Percentiles rank a stretch among this genome's conserved stretches.
Evolutionary conservation across 2,113 vertebrate species (phyloP).

Genomic region (Istiophorus platypterus): DNA sequence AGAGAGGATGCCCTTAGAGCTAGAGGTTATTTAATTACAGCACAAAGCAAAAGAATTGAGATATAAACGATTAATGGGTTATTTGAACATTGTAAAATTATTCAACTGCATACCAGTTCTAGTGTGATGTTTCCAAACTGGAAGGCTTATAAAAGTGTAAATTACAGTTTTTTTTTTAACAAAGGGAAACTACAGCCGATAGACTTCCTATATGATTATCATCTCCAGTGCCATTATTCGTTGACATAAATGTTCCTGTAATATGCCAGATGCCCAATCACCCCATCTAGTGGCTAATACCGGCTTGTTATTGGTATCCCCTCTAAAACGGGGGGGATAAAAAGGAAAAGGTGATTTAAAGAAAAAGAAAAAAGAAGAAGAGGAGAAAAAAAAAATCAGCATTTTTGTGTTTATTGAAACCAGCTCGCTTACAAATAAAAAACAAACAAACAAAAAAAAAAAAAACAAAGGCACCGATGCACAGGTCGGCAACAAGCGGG

Average conservation of each 20-base stretch:
- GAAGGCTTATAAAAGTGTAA: background rate
- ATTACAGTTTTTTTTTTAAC: no score
- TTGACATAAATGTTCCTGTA: background rate
- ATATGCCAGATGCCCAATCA: background rate
- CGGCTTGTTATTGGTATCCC: background rate
- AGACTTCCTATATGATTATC: no score
- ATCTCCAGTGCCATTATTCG: no score
- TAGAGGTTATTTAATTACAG: background rate
- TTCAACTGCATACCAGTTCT: background rate
- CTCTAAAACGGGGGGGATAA: no score
- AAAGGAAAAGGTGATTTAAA: no score
- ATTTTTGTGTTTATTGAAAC: constrained; percentile 34
- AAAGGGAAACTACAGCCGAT: background rate
- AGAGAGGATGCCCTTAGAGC: no score
- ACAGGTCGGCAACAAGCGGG: background rate
- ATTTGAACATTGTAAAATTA: background rate
- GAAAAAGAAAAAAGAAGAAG: background rate
- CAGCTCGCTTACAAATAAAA: background rate
- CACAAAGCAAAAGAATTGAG: background rate
- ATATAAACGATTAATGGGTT: background rate
- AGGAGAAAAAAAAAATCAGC: background rate
- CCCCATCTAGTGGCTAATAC: constrained; percentile 57
- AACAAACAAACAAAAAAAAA: no score
- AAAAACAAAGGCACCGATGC: background rate
- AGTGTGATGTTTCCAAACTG: background rate